Evolutionary conservation across 2,113 vertebrate species (phyloP), one percentile per base, ranked within the genome.

Genomic region (Columba livia): DNA sequence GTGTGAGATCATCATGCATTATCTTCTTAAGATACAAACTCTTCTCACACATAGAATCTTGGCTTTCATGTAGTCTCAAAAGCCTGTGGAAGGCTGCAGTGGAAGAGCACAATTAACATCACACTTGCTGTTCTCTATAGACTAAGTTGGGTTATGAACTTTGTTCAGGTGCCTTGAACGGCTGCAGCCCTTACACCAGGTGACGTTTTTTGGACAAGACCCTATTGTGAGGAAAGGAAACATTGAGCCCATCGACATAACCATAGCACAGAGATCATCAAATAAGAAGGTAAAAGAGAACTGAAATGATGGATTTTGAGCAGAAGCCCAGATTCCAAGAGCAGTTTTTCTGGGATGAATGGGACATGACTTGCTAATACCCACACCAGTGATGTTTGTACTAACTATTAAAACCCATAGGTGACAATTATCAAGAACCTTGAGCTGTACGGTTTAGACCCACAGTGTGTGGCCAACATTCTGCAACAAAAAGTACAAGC

Each of bases 381-480:
- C 15, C 47, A 12, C 50, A 74, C 51, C 42, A 53, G 44, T 57
- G 40, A 56, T 10, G 3, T 15, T 29, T 69, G 15, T n/a, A 56
- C 17, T 69, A 5, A 10, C 36, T 40, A 5, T 53, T 44, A 28
- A 21, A 25, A 32, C 58, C 12, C 79, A 4, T 70, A 99, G 99
- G 99, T 99, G 74, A 99, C 99, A 8, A 83, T 99, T 44, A 98
- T 99, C 92, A 99, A 99, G 97, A 99, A 99, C 96, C 98, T 99
- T 61, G 99, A 99, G 93, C 96, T 97, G 26, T 99, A 99, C 29
- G 99, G 98, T 38, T 94, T 99, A 38, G 98, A 99, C 84, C 99
- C 99, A 0, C 94, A 97, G n/a, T 91, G 87, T 1, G 98, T 99
- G 85, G 98, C 99, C 80, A 97, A 97, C 38, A 74, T 95, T 62